Evolutionary conservation across 2,113 vertebrate species (phyloP).

Genomic region (Recurvirostra avosetta): DNA sequence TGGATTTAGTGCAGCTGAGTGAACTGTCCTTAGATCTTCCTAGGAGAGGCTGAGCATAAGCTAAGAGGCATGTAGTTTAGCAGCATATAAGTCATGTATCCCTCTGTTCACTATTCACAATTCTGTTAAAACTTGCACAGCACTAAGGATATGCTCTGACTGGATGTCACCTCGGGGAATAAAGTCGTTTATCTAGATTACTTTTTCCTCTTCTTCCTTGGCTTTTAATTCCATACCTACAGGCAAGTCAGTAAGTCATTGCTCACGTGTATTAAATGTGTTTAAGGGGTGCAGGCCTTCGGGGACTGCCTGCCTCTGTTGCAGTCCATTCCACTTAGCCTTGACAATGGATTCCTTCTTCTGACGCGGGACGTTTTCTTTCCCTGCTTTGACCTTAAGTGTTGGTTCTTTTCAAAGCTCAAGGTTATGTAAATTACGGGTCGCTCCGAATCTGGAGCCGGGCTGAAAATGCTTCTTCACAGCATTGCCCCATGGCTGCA

Average conservation of each 20-base stretch:
- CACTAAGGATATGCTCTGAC: conserved; percentile 74
- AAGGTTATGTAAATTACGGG: not conserved
- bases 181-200: conserved; percentile 84
- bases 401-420: conserved; percentile 37
- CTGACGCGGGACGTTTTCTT: not conserved
- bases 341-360: conserved; percentile 66
- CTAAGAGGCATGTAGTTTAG: conserved; percentile 61
- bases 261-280: conserved; percentile 79
- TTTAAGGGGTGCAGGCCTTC: conserved; percentile 67
- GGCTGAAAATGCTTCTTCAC: not conserved
- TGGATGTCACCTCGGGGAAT: conserved; percentile 79
- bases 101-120: conserved; percentile 54
- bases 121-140: conserved; percentile 88
- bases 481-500: not conserved
- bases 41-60: conserved; percentile 47
- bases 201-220: conserved; percentile 78
- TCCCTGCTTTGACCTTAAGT: conserved; percentile 41
- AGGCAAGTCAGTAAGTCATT: conserved; percentile 84
- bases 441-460: not conserved
- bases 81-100: conserved; percentile 56
- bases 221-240: conserved; percentile 83
- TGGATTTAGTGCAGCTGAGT: conserved; percentile 72
- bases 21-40: conserved; percentile 70
- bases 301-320: conserved; percentile 52
- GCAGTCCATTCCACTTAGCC: conserved; percentile 21